Base-by-base conservation (phyloP, 1,140 invertebrate species). In the Drosophila murphyi region DNA sequence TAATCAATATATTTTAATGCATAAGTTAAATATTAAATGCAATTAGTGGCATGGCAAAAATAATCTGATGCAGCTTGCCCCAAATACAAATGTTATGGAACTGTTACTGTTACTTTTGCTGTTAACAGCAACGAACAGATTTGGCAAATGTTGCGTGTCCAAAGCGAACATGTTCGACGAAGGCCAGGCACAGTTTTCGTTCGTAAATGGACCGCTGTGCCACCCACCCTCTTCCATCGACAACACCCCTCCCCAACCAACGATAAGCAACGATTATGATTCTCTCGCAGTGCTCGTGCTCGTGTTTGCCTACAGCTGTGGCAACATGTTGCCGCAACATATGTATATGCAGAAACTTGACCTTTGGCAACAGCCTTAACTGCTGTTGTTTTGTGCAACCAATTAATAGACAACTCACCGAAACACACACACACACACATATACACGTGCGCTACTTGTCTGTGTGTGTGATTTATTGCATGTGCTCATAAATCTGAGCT, bases 331-430 rank as follows among this genome's bases (percentile, higher is more conserved):
- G 54, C 55, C 7, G 65, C 72, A 74, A 82, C 82, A 79, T 73
- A 20, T 20, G 20, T 20, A 54, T 10, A 10, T 1, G 10, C 35
- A 47, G 34, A n/a, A 32, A 74, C 83, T 71, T 87, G 82, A 87
- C 82, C 82, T 87, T 87, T 88, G 83, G 79, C 83, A 87, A 87
- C 82, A 48, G 64, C 56, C 51, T 77, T 69, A 63, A 64, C 64
- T 87, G 82, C 64, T 87, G 82, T 78, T 87, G 43, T 72, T 60
- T 39, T 61, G 59, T 82, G 80, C 71, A 82, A 74, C 83, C 83
- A 87, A 87, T 87, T 87, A 87, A 87, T 87, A 80, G 75, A 82
- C 82, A 68, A 65, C 65, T 54, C 31, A 28, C 37, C 35, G 12
- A 39, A 6, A 35, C 20, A 43, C n/a, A 43, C 10, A 52, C 7